Conservation (phyloP, 1,140 invertebrate genomes). For the Fopius arisanus region DNA sequence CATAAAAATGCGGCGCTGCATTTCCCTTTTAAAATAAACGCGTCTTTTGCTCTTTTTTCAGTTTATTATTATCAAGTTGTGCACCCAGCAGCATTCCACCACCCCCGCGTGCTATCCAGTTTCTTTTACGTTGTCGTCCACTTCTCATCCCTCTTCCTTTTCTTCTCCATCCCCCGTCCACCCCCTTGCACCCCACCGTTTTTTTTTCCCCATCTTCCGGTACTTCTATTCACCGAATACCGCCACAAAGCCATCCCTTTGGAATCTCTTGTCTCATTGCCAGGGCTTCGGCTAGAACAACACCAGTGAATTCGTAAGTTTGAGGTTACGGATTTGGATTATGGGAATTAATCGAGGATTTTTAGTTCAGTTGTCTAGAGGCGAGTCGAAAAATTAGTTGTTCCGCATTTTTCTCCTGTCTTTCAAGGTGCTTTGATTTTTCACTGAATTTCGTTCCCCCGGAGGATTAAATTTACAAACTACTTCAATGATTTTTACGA, state of each 20-base stretch:
- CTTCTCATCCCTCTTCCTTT: slow-evolving; percentile 20
- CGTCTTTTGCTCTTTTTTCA: slow-evolving; percentile 60
- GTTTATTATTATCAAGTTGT: slow-evolving; percentile 66
- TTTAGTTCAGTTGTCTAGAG: slow-evolving; percentile 35
- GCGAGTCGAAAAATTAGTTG: no score
- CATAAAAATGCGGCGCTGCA: slow-evolving; percentile 65
- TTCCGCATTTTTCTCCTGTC: no score
- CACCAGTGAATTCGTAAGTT: slow-evolving; percentile 50
- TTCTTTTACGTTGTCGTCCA: neutral
- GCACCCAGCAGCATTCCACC: slow-evolving; percentile 32
- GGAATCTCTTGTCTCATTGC: neutral
- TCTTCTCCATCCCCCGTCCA: slow-evolving; percentile 10
- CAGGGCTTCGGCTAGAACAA: neutral
- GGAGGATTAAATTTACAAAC: no score
- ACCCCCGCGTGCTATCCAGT: neutral
- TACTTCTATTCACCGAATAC: slow-evolving; percentile 12
- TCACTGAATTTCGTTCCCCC: no score
- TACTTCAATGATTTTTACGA: no score
- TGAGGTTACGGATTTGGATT: slow-evolving; percentile 51
- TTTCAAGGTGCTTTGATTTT: no score
- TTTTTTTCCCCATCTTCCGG: slow-evolving; percentile 16
- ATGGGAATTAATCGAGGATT: slow-evolving; percentile 54
- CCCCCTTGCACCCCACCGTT: slow-evolving; percentile 10
- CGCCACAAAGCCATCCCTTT: slow-evolving; percentile 17
- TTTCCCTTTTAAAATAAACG: slow-evolving; percentile 66